Percentiles rank a stretch among this genome's conserved stretches.
Conservation (phyloP, 1,140 invertebrate genomes). For the Sycophaga agraensis region DNA sequence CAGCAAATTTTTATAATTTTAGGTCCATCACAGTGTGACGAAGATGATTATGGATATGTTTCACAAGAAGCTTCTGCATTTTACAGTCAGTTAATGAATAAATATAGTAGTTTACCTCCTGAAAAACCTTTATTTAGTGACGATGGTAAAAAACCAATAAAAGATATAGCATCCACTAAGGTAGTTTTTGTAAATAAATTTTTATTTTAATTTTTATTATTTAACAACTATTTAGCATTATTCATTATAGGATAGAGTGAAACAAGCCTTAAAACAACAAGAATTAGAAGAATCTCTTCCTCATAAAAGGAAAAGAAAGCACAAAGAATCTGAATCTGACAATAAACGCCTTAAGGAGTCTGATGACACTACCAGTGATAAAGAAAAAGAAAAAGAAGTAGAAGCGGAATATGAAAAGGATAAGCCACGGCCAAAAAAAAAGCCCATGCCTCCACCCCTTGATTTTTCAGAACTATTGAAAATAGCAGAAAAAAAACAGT, state of each 20-base stretch:
- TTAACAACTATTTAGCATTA: too few species aligned
- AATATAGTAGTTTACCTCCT: slow-evolving; percentile 72
- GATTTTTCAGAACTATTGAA: slow-evolving; percentile 75
- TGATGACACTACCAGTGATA: slow-evolving; percentile 28
- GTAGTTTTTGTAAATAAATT: slow-evolving; percentile 37
- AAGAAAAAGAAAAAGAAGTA: slow-evolving; percentile 29
- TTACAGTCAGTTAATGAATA: slow-evolving; percentile 82
- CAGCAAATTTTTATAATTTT: too few species aligned
- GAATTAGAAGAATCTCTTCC: slow-evolving; percentile 71
- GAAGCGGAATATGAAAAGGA: slow-evolving; percentile 48
- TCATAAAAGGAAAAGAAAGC: slow-evolving; percentile 67
- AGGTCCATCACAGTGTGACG: slow-evolving; percentile 78
- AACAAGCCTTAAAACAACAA: slow-evolving; percentile 71
- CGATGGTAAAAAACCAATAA: slow-evolving; percentile 50
- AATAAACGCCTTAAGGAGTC: slow-evolving; percentile 21
- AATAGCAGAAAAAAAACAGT: slow-evolving; percentile 80
- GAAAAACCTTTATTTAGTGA: slow-evolving; percentile 57
- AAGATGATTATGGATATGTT: slow-evolving; percentile 88
- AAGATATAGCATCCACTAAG: slow-evolving; percentile 58
- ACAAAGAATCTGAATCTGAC: slow-evolving; percentile 31
- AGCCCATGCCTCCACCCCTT: slow-evolving; percentile 67
- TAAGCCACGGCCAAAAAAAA: slow-evolving; percentile 63
- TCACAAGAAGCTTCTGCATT: slow-evolving; percentile 78
- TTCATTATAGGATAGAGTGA: slow-evolving; percentile 63
- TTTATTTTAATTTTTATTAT: background rate